A percentile compares a stretch with the other conserved stretches of the same genome.
phyloP scores from a whole-genome alignment of 2,113 vertebrate genomes.

The Bagarius yarrelli region DNA sequence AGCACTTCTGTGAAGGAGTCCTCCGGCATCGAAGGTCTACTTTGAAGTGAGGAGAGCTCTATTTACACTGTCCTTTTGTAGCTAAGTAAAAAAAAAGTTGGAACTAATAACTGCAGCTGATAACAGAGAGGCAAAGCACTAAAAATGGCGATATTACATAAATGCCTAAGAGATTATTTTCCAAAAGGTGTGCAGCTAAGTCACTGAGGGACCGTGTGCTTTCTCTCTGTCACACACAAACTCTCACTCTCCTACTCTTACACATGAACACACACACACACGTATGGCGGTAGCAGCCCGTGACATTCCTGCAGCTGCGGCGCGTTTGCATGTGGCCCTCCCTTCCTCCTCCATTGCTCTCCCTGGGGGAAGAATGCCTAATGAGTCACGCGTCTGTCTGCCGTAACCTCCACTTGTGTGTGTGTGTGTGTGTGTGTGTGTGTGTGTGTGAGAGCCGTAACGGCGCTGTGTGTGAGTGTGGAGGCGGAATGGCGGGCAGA shows the following conservation, averaged over 20 bases:
- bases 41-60: constrained; percentile 61
- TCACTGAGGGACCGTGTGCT: constrained; percentile 61
- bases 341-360: constrained; percentile 71
- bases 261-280: constrained; percentile 49
- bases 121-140: not conserved
- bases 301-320: constrained; percentile 80
- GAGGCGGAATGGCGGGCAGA: constrained; percentile 68
- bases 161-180: constrained; percentile 64
- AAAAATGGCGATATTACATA: constrained; percentile 62
- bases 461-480: constrained; percentile 48
- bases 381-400: constrained; percentile 83
- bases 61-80: constrained; percentile 58
- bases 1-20: constrained; percentile 74
- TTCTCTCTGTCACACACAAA: constrained; percentile 47
- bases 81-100: not conserved
- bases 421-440: constrained; percentile 60
- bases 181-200: constrained; percentile 69
- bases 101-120: not conserved
- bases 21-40: constrained; percentile 69
- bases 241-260: constrained; percentile 41
- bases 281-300: constrained; percentile 68
- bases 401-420: constrained; percentile 72
- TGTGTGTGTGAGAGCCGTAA: constrained; percentile 50
- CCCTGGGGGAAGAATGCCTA: constrained; percentile 79
- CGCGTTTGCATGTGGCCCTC: constrained; percentile 56